phyloP scores from a whole-genome alignment of 2,113 vertebrate species.

The Cyphomyrus plagiostoma region DNA sequence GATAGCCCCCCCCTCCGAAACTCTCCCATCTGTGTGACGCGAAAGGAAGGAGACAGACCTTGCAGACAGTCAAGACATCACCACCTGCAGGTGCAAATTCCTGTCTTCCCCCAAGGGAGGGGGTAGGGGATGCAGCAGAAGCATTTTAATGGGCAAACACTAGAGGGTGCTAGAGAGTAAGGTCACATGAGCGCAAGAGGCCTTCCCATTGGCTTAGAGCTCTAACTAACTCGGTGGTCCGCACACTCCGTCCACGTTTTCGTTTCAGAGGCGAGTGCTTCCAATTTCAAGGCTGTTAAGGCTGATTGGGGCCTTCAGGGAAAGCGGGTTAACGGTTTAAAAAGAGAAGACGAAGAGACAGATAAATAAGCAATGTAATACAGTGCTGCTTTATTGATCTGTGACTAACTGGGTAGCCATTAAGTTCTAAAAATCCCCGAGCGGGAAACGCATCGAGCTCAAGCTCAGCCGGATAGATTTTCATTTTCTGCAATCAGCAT shows the following conservation, averaged over 20 bases:
- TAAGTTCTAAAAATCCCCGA: conserved; percentile 55
- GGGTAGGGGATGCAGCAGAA: background rate
- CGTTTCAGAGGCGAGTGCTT: background rate
- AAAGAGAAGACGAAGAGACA: conserved; percentile 47
- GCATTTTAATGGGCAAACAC: background rate
- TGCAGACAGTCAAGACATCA: background rate
- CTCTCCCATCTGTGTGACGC: background rate
- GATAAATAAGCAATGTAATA: conserved; percentile 51
- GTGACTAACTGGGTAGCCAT: conserved; percentile 60
- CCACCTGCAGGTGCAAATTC: background rate
- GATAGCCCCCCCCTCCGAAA: background rate
- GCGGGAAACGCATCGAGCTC: conserved; percentile 58
- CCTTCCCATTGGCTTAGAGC: background rate
- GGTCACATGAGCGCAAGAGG: background rate
- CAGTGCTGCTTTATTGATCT: conserved; percentile 52
- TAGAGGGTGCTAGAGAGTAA: background rate
- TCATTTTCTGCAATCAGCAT: conserved; percentile 63
- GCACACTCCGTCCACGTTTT: background rate
- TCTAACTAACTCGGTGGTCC: background rate
- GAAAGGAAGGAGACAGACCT: background rate
- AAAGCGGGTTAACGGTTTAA: conserved; percentile 23
- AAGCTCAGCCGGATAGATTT: conserved; percentile 56
- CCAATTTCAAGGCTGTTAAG: conserved; percentile 12
- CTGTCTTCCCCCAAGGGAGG: background rate
- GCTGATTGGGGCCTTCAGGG: conserved; percentile 24